Percentiles rank a stretch among this genome's conserved stretches.
These are phyloP conservation scores for Odobenus rosmarus DNA, from an alignment of 2,113 vertebrate species.

Conservation along the genomic window DNA sequence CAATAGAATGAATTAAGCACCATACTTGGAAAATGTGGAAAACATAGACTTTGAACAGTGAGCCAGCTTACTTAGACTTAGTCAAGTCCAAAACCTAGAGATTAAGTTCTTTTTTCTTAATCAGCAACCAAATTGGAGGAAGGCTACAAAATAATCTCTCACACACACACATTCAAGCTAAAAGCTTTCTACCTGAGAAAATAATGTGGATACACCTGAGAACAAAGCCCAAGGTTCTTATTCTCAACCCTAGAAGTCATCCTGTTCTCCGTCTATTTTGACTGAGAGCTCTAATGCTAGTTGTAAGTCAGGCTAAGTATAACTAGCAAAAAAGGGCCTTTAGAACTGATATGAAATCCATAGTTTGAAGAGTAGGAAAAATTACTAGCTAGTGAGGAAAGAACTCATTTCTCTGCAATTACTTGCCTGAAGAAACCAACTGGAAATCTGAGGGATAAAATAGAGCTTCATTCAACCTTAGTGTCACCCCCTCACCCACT, in stretches of 20 bases:
- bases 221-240: neutral
- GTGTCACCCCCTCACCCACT: neutral
- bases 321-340: neutral
- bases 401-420: slow-evolving; percentile 26
- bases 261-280: neutral
- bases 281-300: neutral
- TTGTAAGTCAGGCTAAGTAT: neutral
- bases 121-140: neutral
- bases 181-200: neutral
- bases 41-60: neutral
- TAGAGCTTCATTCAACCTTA: neutral
- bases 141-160: neutral
- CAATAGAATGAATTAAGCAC: neutral
- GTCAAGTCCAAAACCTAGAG: neutral
- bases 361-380: slow-evolving; percentile 23
- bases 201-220: neutral
- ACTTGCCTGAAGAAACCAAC: slow-evolving; percentile 39
- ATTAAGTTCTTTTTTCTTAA: neutral
- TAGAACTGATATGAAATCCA: neutral
- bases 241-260: neutral
- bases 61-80: neutral
- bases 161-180: neutral
- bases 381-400: slow-evolving; percentile 38
- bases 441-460: slow-evolving; percentile 45
- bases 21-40: neutral